Percentiles rank a stretch among this genome's conserved stretches.
Conservation (phyloP, 2,888 invertebrate species). For the Atherix ibis region DNA sequence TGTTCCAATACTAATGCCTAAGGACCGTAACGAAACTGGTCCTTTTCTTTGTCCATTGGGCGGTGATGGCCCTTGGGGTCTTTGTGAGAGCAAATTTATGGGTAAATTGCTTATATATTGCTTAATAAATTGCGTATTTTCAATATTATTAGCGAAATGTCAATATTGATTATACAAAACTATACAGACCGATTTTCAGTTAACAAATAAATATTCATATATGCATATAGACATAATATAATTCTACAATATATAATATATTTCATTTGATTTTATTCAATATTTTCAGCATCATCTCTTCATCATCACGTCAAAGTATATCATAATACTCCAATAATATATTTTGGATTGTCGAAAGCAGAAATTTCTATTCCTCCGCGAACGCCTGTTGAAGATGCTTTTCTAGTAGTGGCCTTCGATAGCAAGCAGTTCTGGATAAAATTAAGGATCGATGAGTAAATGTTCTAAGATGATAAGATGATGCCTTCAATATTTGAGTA, state of each 20-base stretch:
- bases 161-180: too few relatives aligned
- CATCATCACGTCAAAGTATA: conserved; percentile 17
- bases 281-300: conserved; percentile 13
- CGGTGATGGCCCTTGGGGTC: too few relatives aligned
- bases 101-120: too few relatives aligned
- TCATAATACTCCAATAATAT: conserved; percentile 18
- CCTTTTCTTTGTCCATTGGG: conserved; percentile 4
- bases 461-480: conserved; percentile 7
- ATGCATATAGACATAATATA: too few relatives aligned
- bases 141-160: too few relatives aligned
- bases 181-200: too few relatives aligned
- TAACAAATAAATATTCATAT: too few relatives aligned
- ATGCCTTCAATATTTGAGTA: conserved; percentile 6
- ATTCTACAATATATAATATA: too few relatives aligned
- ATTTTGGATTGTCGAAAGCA: conserved; percentile 16
- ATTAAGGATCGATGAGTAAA: conserved; percentile 16
- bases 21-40: not conserved
- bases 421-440: conserved; percentile 18
- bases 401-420: conserved; percentile 16
- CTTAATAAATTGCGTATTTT: too few relatives aligned
- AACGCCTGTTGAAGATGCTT: conserved; percentile 17
- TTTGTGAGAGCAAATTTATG: too few relatives aligned
- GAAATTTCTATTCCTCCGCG: conserved; percentile 18
- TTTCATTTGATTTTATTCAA: not conserved
- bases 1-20: too few relatives aligned